Evolutionary conservation across 2,888 invertebrate species (phyloP).

Genomic region (Steinernema carpocapsae): DNA sequence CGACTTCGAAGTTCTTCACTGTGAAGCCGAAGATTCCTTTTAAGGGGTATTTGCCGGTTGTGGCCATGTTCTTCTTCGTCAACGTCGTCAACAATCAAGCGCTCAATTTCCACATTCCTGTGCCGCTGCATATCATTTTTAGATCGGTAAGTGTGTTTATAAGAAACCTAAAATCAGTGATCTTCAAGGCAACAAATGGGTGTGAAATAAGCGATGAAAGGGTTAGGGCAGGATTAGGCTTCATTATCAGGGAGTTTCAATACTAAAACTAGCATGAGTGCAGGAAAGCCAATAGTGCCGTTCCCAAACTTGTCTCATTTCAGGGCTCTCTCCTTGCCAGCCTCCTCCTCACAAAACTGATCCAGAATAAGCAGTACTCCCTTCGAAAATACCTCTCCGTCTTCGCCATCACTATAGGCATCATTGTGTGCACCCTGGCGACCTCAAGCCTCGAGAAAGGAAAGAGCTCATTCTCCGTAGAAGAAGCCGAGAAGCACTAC

Average conservation of each 20-base stretch:
- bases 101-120: slow-evolving; percentile 92
- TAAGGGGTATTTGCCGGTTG: slow-evolving; percentile 81
- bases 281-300: too few species aligned
- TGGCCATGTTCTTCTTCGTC: slow-evolving; percentile 86
- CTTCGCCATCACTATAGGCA: slow-evolving; percentile 89
- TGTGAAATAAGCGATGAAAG: too few species aligned
- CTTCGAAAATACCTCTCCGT: slow-evolving; percentile 87
- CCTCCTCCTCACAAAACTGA: slow-evolving; percentile 89
- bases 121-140: slow-evolving; percentile 98
- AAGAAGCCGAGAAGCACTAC: slow-evolving; percentile 65
- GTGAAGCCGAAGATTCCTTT: slow-evolving; percentile 75
- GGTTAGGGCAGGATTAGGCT: too few species aligned
- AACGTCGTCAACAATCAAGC: slow-evolving; percentile 90
- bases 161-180: too few species aligned
- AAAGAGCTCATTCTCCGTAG: slow-evolving; percentile 35
- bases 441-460: slow-evolving; percentile 44
- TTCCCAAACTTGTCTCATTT: slow-evolving; percentile 35
- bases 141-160: slow-evolving; percentile 83
- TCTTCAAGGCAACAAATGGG: too few species aligned
- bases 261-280: too few species aligned
- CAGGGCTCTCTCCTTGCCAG: slow-evolving; percentile 94
- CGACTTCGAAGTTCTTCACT: slow-evolving; percentile 81
- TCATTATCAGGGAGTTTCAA: too few species aligned
- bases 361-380: slow-evolving; percentile 79
- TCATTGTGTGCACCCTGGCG: slow-evolving; percentile 86